These are phyloP conservation scores for Ptychadena robeensis DNA, from an alignment of 2,797 vertebrate genomes.

Conservation along the genomic window DNA sequence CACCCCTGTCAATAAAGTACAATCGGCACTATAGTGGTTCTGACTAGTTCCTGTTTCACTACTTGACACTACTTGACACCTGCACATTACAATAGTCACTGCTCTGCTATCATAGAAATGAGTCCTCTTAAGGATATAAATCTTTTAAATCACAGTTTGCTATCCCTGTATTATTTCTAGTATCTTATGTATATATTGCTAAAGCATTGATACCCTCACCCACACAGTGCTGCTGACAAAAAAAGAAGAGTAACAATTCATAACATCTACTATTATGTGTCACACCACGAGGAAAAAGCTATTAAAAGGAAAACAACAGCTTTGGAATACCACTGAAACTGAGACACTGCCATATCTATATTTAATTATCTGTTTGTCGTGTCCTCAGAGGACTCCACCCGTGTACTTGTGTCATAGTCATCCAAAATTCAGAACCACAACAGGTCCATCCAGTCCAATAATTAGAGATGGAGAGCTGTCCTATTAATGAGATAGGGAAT, in stretches of 20 bases:
- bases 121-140: background rate
- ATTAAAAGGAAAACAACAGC: background rate
- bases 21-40: no score
- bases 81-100: no score
- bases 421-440: slow-evolving; percentile 22
- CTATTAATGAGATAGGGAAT: slow-evolving; percentile 38
- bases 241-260: background rate
- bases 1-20: no score
- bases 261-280: background rate
- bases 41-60: no score
- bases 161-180: background rate
- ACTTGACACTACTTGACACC: no score
- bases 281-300: background rate
- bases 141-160: background rate
- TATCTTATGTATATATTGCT: background rate
- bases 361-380: slow-evolving; percentile 38
- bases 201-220: background rate
- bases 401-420: slow-evolving; percentile 35
- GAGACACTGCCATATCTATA: slow-evolving; percentile 22
- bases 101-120: background rate
- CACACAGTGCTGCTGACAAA: background rate
- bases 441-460: slow-evolving; percentile 42
- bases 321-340: slow-evolving; percentile 26
- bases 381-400: slow-evolving; percentile 35
- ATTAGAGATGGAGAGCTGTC: slow-evolving; percentile 37